Base-by-base conservation (phyloP, 2,797 vertebrate species). In the Manis javanica region DNA sequence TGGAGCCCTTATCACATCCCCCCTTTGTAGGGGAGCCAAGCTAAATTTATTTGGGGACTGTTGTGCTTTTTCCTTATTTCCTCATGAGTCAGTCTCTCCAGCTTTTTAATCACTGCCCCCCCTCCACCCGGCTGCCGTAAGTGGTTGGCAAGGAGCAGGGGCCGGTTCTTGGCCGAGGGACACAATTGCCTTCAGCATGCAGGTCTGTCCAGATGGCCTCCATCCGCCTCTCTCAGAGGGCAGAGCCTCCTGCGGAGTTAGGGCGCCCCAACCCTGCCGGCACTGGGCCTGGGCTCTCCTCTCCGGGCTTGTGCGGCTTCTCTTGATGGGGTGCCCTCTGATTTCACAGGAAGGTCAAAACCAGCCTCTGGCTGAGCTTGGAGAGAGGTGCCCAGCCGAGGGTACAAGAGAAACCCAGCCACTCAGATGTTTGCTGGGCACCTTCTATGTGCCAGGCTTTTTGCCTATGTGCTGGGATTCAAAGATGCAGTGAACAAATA, bases 41-140 rank as follows among this genome's bases (percentile, higher is more conserved):
- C 95, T 95, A 98, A 98, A 98, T 97, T 98, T 21, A 77, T 95
- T 90, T 97, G 97, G 96, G 95, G 74, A 55, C 91, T 55, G n/a
- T 26, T 63, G 93, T 16, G 74, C 96, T 95, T 97, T 98, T 97
- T 98, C 97, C 97, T 91, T 96, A 83, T 97, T 98, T 97, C 96
- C 97, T 96, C 92, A 91, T 98, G 98, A 98, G 98, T 98, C 98
- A 98, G 72, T 69, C 88, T 95, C 94, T 94, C 91, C 96, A 84
- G 97, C 49, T 81, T 97, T 98, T 98, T 96, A 89, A 98, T 97
- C 96, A 2, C 94, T 98, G 98, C 97, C 93, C 71, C 94, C 91
- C 96, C 7, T 11, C 46, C 46, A 10, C 46, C 46, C 46, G 11
- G 46, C 46, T 46, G 46, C 46, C 53, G 74, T 95, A 97, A 97